Evolutionary conservation across 2,797 vertebrate genomes (phyloP).

Genomic region (Sebastes diploproa): DNA sequence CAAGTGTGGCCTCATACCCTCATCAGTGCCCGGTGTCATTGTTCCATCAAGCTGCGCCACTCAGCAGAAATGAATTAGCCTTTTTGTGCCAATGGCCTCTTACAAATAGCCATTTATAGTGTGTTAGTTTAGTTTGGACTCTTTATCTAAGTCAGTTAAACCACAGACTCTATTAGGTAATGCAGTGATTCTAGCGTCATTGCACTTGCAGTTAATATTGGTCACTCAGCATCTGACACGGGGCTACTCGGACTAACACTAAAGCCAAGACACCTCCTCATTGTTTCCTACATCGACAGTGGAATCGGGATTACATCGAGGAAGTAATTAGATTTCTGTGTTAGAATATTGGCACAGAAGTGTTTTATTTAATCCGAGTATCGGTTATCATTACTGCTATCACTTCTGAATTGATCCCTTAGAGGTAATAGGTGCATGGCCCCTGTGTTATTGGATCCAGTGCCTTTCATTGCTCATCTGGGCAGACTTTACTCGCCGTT

Average conservation of each 20-base stretch:
- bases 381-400: conserved; percentile 49
- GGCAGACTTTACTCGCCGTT: conserved; percentile 18
- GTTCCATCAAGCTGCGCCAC: conserved; percentile 47
- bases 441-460: conserved; percentile 45
- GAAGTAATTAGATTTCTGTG: conserved; percentile 41
- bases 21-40: conserved; percentile 38
- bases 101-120: conserved; percentile 55
- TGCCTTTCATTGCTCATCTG: conserved; percentile 42
- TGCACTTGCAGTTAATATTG: conserved; percentile 27
- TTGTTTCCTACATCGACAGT: conserved; percentile 40
- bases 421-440: conserved; percentile 34
- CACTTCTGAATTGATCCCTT: conserved; percentile 50
- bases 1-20: conserved; percentile 23
- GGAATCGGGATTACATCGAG: conserved; percentile 18
- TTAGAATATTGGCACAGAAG: conserved; percentile 12
- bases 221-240: conserved; percentile 14
- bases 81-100: conserved; percentile 53
- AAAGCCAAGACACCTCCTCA: conserved; percentile 10
- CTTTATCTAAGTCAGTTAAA: conserved; percentile 53
- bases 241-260: conserved; percentile 15
- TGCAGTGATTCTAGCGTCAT: conserved; percentile 23
- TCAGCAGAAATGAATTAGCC: conserved; percentile 51
- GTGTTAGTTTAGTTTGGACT: conserved; percentile 59
- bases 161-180: conserved; percentile 43
- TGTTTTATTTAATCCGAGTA: conserved; percentile 57